Evolutionary conservation across 2,888 invertebrate species (phyloP).

Genomic region (Calameuta filiformis): DNA sequence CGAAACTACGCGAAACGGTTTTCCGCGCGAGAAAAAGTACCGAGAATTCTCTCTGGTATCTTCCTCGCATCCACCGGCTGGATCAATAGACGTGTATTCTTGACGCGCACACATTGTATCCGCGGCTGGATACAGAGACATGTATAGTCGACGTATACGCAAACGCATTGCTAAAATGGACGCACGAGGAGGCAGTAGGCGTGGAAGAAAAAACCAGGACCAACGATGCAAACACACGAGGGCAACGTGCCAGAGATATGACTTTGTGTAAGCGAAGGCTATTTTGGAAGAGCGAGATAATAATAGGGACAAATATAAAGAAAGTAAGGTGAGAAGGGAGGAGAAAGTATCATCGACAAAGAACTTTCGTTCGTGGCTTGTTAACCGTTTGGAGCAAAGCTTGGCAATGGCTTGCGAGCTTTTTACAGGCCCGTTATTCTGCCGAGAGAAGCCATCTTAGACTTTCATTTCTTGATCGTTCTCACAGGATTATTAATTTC

Average conservation of each 20-base stretch:
- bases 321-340: background rate
- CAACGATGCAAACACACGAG: background rate
- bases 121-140: conserved; percentile 7
- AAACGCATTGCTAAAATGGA: background rate
- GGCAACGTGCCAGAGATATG: background rate
- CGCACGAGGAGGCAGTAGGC: background rate
- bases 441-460: background rate
- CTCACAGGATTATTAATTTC: background rate
- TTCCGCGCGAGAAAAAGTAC: background rate
- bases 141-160: background rate
- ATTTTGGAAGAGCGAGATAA: background rate
- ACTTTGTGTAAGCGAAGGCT: background rate
- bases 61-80: conserved; percentile 49
- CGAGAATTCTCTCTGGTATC: conserved; percentile 4
- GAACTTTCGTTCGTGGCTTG: background rate
- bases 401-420: background rate
- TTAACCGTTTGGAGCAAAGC: background rate
- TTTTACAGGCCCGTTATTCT: background rate
- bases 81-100: conserved; percentile 63
- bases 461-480: background rate
- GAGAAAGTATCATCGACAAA: background rate
- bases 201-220: background rate
- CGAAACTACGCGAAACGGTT: too few relatives aligned
- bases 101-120: conserved; percentile 61
- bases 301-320: background rate